Evolutionary conservation across 2,113 vertebrate species (phyloP).

Genomic region (Pampusana beccarii): DNA sequence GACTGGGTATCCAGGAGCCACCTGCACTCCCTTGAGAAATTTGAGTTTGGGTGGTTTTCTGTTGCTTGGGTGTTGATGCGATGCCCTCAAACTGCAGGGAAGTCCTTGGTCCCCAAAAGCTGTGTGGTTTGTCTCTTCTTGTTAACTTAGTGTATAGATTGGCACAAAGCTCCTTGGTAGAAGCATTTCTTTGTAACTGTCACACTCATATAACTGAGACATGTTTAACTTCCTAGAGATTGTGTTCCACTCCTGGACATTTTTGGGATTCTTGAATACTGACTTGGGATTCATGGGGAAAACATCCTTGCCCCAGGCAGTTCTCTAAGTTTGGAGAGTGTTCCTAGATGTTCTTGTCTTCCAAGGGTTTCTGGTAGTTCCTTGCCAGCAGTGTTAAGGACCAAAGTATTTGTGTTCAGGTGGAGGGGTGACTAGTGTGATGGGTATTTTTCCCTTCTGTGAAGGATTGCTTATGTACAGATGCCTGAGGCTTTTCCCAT

Average conservation of each 20-base stretch:
- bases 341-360: not conserved
- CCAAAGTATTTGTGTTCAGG: not conserved
- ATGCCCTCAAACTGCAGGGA: not conserved
- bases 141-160: not conserved
- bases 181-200: not conserved
- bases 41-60: not conserved
- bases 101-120: not conserved
- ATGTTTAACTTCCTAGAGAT: not conserved
- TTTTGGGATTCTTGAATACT: not conserved
- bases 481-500: not conserved
- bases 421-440: not conserved
- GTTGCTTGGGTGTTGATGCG: not conserved
- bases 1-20: not conserved
- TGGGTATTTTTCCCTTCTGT: not conserved
- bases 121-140: not conserved
- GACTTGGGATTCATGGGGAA: not conserved
- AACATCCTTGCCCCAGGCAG: not conserved
- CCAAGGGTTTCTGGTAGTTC: not conserved
- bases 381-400: not conserved
- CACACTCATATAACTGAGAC: not conserved
- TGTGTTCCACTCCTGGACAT: not conserved
- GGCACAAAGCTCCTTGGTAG: not conserved
- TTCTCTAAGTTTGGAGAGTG: not conserved
- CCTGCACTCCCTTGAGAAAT: not conserved
- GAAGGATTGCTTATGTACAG: not conserved